A percentile compares a stretch with the other conserved stretches of the same genome.
These are phyloP conservation scores for Charaxes varanes DNA, from an alignment of 1,140 invertebrate genomes.

Conservation along the genomic window DNA sequence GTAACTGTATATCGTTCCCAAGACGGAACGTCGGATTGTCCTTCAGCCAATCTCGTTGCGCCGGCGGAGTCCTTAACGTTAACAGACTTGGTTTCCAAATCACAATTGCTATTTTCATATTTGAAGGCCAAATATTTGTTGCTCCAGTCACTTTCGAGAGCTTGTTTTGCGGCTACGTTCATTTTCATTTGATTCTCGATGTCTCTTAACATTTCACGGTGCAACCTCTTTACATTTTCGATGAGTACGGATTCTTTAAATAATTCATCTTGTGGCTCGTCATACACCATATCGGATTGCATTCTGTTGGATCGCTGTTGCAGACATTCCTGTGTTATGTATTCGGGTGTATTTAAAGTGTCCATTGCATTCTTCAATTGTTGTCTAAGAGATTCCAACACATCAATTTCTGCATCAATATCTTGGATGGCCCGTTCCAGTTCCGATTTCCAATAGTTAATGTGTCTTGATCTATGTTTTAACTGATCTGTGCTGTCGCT, in stretches of 20 bases:
- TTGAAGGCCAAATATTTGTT: slow-evolving; percentile 87
- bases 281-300: slow-evolving; percentile 85
- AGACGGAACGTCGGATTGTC: slow-evolving; percentile 80
- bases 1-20: slow-evolving; percentile 81
- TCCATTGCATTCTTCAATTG: slow-evolving; percentile 78
- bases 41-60: slow-evolving; percentile 80
- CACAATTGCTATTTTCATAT: slow-evolving; percentile 79
- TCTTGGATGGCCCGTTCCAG: slow-evolving; percentile 78
- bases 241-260: slow-evolving; percentile 80
- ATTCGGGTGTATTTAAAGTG: slow-evolving; percentile 77
- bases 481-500: slow-evolving; percentile 77
- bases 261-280: slow-evolving; percentile 85
- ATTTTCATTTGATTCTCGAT: slow-evolving; percentile 83
- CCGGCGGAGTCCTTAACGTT: slow-evolving; percentile 81
- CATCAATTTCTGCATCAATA: slow-evolving; percentile 78
- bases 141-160: slow-evolving; percentile 89
- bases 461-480: slow-evolving; percentile 74
- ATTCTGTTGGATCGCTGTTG: slow-evolving; percentile 81
- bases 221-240: slow-evolving; percentile 73
- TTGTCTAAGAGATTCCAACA: slow-evolving; percentile 76
- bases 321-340: slow-evolving; percentile 81
- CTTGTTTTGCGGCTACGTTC: slow-evolving; percentile 82
- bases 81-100: slow-evolving; percentile 77
- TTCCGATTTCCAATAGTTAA: slow-evolving; percentile 81
- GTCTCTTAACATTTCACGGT: slow-evolving; percentile 75